Conservation (phyloP, 2,113 vertebrate species). For the Probosciger aterrimus region DNA sequence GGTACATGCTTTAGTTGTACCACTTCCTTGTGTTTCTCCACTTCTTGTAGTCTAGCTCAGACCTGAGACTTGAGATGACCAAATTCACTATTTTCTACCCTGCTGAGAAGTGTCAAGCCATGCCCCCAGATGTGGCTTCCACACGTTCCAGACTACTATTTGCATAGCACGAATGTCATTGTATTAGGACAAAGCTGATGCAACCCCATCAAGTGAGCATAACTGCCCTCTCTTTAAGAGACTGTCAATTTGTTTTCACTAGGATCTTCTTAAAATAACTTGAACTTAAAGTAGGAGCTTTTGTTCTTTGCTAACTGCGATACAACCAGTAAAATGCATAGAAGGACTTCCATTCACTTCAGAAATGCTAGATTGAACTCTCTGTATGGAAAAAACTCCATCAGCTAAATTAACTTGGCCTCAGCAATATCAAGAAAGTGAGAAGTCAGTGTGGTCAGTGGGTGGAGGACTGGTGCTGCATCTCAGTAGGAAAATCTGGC, state of each 20-base stretch:
- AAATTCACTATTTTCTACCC: neutral
- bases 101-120: neutral
- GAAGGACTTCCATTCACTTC: neutral
- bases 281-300: neutral
- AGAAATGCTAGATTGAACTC: neutral
- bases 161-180: neutral
- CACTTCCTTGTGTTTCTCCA: neutral
- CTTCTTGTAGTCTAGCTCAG: neutral
- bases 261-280: neutral
- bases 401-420: neutral
- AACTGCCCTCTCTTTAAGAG: neutral
- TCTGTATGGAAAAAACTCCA: neutral
- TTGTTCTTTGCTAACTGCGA: neutral
- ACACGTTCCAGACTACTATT: accelerated
- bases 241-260: neutral
- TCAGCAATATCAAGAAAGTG: neutral
- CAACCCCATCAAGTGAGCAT: neutral
- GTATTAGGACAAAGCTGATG: neutral
- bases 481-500: neutral
- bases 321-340: neutral
- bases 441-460: neutral
- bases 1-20: neutral
- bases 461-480: neutral
- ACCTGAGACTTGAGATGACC: neutral
- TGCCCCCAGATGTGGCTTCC: neutral